These are phyloP conservation scores for Dicranocentrus wangi DNA, from an alignment of 2,888 invertebrate species.

Conservation along the genomic window DNA sequence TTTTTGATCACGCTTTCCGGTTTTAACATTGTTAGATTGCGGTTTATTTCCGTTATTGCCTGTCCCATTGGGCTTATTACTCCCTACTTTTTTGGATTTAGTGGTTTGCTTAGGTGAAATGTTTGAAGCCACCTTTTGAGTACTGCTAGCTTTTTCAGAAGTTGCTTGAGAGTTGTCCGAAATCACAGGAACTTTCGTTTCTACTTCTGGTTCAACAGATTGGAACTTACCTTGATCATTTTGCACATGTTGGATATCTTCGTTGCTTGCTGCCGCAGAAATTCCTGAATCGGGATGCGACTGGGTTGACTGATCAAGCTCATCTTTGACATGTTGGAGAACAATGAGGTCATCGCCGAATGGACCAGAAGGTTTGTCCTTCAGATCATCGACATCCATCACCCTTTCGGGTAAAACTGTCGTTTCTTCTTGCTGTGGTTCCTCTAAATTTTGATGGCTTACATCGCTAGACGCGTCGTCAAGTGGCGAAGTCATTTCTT, in stretches of 20 bases:
- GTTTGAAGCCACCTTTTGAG: background rate
- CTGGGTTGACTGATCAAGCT: background rate
- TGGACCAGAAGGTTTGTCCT: too few species aligned
- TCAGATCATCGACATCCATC: too few species aligned
- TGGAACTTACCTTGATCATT: conserved; percentile 1
- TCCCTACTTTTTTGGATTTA: conserved; percentile 11
- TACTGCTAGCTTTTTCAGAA: background rate
- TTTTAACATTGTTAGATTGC: conserved; percentile 12
- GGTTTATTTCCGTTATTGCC: background rate
- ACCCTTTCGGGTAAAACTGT: too few species aligned
- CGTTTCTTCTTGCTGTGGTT: too few species aligned
- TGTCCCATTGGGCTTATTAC: background rate
- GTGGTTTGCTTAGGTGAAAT: background rate
- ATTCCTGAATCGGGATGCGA: too few species aligned
- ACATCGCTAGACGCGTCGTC: background rate
- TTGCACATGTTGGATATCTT: background rate
- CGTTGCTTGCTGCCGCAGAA: background rate
- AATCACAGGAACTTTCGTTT: background rate
- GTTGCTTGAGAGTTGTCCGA: conserved; percentile 1
- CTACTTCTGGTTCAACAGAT: background rate
- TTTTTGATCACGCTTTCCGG: conserved; percentile 22
- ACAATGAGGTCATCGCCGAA: conserved; percentile 10
- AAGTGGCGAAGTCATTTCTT: background rate
- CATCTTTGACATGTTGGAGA: conserved; percentile 1
- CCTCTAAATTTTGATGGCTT: too few species aligned